Conservation (phyloP, 2,113 vertebrate genomes). For the Lophura nycthemera region DNA sequence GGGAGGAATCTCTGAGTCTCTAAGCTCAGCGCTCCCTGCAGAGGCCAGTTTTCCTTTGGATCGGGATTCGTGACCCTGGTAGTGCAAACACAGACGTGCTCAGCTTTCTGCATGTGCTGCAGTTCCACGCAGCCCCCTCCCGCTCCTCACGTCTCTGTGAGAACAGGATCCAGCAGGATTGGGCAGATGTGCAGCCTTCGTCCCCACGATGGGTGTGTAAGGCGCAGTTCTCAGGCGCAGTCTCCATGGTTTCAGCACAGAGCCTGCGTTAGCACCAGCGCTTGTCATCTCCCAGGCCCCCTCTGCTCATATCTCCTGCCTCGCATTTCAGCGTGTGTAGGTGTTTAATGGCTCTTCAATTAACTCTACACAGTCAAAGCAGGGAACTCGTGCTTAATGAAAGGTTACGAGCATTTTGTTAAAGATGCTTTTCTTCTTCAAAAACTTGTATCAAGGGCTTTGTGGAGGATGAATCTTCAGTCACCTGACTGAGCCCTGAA, state of each 20-base stretch:
- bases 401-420: background rate
- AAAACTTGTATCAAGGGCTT: background rate
- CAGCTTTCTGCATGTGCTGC: fast-evolving
- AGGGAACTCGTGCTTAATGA: background rate
- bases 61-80: fast-evolving
- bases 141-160: fast-evolving
- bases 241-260: background rate
- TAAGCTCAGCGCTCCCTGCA: background rate
- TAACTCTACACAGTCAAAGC: background rate
- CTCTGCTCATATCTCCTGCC: background rate
- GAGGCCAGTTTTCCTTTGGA: fast-evolving
- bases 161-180: fast-evolving
- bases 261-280: background rate
- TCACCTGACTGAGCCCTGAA: background rate
- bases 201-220: fast-evolving
- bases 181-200: background rate
- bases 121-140: background rate
- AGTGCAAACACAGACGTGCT: fast-evolving
- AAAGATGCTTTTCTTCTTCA: background rate
- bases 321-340: background rate
- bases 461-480: background rate
- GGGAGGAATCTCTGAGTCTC: background rate
- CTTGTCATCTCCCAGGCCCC: background rate
- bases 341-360: background rate
- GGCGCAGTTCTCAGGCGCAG: fast-evolving